Evolutionary conservation across 2,888 invertebrate genomes (phyloP).

Genomic region (Heterodera filipjevi): DNA sequence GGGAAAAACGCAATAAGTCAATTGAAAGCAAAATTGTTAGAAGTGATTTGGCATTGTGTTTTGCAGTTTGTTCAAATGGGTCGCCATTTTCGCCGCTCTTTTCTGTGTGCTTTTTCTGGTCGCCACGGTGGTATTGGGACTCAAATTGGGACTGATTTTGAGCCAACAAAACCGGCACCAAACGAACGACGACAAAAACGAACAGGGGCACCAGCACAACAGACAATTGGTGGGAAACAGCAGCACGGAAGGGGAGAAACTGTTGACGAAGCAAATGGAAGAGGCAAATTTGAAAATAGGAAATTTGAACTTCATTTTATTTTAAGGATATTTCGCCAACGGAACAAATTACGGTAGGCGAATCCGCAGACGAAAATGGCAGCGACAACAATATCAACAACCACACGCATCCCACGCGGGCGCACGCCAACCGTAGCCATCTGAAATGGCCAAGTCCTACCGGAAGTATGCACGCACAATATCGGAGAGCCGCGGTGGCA

Average conservation of each 20-base stretch:
- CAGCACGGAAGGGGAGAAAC: background rate
- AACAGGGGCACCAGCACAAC: background rate
- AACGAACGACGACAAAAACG: background rate
- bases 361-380: conserved; percentile 1
- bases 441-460: conserved; percentile 46
- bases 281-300: background rate
- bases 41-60: too few relatives aligned
- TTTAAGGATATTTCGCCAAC: background rate
- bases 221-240: background rate
- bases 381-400: background rate
- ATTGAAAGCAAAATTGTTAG: background rate
- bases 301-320: background rate
- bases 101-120: conserved; percentile 58
- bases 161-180: conserved; percentile 18
- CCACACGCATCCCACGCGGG: conserved; percentile 7
- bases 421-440: conserved; percentile 8
- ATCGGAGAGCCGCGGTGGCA: conserved; percentile 56
- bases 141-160: conserved; percentile 57
- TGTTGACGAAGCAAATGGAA: background rate
- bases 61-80: conserved; percentile 48
- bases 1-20: conserved; percentile 39
- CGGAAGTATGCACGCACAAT: conserved; percentile 52
- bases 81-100: conserved; percentile 55
- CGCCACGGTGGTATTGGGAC: conserved; percentile 57
- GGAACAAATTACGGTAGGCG: background rate